These are phyloP conservation scores for Deilephila elpenor DNA, from an alignment of 2,888 invertebrate genomes.

Conservation along the genomic window DNA sequence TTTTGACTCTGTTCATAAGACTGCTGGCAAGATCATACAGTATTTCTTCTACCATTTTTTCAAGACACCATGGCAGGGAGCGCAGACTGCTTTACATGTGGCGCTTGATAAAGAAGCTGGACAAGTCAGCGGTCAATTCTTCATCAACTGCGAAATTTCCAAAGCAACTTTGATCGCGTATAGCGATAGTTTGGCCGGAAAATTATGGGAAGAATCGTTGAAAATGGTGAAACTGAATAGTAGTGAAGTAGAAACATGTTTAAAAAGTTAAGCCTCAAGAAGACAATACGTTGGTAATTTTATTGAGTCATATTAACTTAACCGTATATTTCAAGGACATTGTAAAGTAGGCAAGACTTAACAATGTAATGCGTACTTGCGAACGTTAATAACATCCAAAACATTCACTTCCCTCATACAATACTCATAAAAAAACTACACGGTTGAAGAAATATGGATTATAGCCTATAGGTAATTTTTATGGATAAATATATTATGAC, in stretches of 20 bases:
- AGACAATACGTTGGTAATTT: not conserved
- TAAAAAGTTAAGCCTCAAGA: not conserved
- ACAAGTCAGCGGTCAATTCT: constrained; percentile 88
- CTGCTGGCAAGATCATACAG: constrained; percentile 82
- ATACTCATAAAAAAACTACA: too few species aligned
- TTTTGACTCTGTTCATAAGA: constrained; percentile 81
- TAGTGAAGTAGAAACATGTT: constrained; percentile 31
- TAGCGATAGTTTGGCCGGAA: constrained; percentile 75
- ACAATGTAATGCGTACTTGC: too few species aligned
- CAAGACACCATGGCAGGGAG: constrained; percentile 91
- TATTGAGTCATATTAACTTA: not conserved
- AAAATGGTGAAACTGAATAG: constrained; percentile 41
- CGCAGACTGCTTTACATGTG: constrained; percentile 90
- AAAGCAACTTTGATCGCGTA: constrained; percentile 81
- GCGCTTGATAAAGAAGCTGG: constrained; percentile 80
- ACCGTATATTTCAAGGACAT: too few species aligned
- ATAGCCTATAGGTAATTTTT: too few species aligned
- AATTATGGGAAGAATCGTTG: constrained; percentile 50
- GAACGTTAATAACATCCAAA: too few species aligned
- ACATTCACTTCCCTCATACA: too few species aligned
- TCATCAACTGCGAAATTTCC: constrained; percentile 87
- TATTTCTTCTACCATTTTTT: constrained; percentile 87
- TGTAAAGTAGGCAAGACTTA: too few species aligned
- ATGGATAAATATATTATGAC: too few species aligned
- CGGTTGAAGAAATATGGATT: too few species aligned